A percentile compares a stretch with the other conserved stretches of the same genome.
Evolutionary conservation across 2,888 invertebrate genomes (phyloP).

Genomic region (Rutpela maculata): DNA sequence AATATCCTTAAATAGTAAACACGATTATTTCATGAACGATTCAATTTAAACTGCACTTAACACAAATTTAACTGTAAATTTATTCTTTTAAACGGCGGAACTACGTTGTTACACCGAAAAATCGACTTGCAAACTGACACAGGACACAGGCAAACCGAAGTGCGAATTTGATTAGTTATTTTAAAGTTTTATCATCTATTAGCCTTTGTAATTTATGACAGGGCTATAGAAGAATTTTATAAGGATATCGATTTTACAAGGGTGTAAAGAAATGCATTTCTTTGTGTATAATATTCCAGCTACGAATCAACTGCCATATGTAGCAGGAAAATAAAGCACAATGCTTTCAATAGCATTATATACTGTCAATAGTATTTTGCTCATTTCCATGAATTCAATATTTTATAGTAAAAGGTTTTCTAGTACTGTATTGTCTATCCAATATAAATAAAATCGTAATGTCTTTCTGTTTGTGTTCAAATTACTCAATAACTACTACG

Average conservation of each 20-base stretch:
- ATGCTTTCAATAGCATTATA: not conserved
- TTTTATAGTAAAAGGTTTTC: too few relatives aligned
- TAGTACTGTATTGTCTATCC: too few relatives aligned
- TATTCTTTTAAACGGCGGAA: slow-evolving; percentile 17
- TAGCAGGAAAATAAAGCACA: not conserved
- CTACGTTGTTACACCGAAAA: slow-evolving; percentile 27
- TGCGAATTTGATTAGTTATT: slow-evolving; percentile 28
- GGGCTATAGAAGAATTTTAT: slow-evolving; percentile 27
- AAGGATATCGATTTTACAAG: slow-evolving; percentile 24
- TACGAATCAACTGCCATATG: not conserved
- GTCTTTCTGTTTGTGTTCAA: too few relatives aligned
- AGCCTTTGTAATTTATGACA: slow-evolving; percentile 29
- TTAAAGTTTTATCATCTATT: slow-evolving; percentile 30
- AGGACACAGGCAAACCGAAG: not conserved
- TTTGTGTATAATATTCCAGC: not conserved
- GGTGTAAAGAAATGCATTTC: slow-evolving; percentile 23
- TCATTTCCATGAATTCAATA: too few relatives aligned
- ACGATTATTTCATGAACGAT: slow-evolving; percentile 22
- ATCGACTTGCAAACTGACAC: slow-evolving; percentile 18
- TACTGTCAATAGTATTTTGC: not conserved
- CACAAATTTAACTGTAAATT: slow-evolving; percentile 25
- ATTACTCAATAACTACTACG: too few relatives aligned
- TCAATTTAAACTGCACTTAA: slow-evolving; percentile 14
- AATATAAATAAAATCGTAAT: too few relatives aligned
- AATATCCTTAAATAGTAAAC: not conserved